Conservation (phyloP, 2,113 vertebrate genomes). For the Paradisaea rubra region DNA sequence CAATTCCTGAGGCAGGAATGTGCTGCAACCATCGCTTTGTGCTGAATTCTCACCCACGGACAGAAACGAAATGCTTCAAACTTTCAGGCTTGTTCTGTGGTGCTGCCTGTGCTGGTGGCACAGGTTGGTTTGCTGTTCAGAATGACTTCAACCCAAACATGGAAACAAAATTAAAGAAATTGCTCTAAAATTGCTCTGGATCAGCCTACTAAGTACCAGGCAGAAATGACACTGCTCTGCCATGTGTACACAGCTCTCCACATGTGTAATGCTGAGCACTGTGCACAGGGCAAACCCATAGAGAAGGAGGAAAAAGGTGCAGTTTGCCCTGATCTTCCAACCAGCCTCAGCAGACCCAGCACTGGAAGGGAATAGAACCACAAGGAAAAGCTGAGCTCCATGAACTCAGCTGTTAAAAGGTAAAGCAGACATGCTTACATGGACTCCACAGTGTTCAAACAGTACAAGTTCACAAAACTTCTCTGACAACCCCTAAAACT, state of each 20-base stretch:
- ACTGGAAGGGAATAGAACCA: background rate
- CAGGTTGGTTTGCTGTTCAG: background rate
- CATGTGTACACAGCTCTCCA: background rate
- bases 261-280: background rate
- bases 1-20: slow-evolving; percentile 11
- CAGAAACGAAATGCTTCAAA: background rate
- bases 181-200: background rate
- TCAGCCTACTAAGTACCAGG: background rate
- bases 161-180: background rate
- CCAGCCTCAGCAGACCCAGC: background rate
- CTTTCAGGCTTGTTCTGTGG: background rate
- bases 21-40: background rate
- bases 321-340: background rate
- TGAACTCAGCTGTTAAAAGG: background rate
- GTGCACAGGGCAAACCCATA: background rate
- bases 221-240: background rate
- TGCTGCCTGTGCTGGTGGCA: background rate
- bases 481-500: background rate
- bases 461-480: background rate
- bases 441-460: background rate
- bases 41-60: background rate
- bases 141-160: background rate
- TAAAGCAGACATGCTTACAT: background rate
- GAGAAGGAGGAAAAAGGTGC: background rate
- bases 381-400: background rate